Evolutionary conservation across 2,797 vertebrate species (phyloP).

Genomic region (Chelonia mydas): DNA sequence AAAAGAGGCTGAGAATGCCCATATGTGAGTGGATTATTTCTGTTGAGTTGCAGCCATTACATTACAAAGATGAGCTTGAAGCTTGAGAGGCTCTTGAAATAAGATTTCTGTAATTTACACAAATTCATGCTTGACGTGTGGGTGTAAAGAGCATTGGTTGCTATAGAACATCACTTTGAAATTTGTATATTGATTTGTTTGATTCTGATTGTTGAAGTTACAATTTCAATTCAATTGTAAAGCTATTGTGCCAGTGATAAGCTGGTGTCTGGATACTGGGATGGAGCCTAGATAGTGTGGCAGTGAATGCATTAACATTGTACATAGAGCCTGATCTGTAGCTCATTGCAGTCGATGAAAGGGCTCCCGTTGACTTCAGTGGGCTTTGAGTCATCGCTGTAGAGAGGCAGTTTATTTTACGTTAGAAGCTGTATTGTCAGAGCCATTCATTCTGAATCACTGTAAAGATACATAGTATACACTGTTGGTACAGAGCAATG

Average conservation of each 20-base stretch:
- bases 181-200: conserved; percentile 12
- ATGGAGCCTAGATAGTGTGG: background rate
- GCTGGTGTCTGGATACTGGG: conserved; percentile 1
- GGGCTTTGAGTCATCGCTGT: background rate
- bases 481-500: background rate
- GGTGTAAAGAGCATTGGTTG: conserved; percentile 66
- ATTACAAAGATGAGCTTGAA: conserved; percentile 56
- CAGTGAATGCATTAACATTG: background rate
- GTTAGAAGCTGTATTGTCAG: background rate
- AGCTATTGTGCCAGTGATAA: conserved; percentile 51
- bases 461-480: background rate
- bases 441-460: background rate
- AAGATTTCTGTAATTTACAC: conserved; percentile 66
- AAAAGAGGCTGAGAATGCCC: background rate
- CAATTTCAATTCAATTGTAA: conserved; percentile 54
- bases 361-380: background rate
- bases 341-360: background rate
- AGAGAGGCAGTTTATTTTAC: background rate
- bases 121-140: conserved; percentile 65
- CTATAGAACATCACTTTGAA: conserved; percentile 28
- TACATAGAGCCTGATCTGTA: background rate
- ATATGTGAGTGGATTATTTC: background rate
- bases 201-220: conserved; percentile 62
- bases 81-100: conserved; percentile 66
- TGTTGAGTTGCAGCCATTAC: background rate